Conservation (phyloP, 2,113 vertebrate genomes). For the Stigmatopora argus region DNA sequence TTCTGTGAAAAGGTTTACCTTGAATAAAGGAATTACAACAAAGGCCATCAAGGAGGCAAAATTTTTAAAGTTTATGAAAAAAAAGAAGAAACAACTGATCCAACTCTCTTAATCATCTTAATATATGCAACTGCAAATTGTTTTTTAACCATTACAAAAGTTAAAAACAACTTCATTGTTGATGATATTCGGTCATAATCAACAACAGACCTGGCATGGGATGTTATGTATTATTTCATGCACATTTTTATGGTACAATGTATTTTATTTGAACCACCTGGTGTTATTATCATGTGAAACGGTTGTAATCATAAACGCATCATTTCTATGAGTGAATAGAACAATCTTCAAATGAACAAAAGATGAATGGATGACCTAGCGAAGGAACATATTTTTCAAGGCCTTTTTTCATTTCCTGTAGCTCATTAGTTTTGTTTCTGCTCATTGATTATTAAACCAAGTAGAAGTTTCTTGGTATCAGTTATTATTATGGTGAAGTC, state of each 20-base stretch:
- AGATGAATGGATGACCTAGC: background rate
- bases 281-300: background rate
- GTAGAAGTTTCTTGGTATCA: background rate
- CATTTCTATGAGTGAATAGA: background rate
- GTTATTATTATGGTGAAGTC: background rate
- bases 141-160: background rate
- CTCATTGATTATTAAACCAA: background rate
- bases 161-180: background rate
- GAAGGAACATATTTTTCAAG: background rate
- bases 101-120: background rate
- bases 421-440: background rate
- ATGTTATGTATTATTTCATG: background rate
- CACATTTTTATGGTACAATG: background rate
- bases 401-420: background rate
- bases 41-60: too few species aligned
- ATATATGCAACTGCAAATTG: background rate
- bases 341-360: background rate
- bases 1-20: background rate
- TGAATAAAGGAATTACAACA: background rate
- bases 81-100: too few species aligned
- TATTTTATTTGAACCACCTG: background rate
- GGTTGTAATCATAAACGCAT: background rate
- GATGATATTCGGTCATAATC: background rate
- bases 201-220: background rate
- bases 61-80: too few species aligned